Base-by-base conservation (phyloP, 2,888 invertebrate genomes). In the Chrysolina americana region DNA sequence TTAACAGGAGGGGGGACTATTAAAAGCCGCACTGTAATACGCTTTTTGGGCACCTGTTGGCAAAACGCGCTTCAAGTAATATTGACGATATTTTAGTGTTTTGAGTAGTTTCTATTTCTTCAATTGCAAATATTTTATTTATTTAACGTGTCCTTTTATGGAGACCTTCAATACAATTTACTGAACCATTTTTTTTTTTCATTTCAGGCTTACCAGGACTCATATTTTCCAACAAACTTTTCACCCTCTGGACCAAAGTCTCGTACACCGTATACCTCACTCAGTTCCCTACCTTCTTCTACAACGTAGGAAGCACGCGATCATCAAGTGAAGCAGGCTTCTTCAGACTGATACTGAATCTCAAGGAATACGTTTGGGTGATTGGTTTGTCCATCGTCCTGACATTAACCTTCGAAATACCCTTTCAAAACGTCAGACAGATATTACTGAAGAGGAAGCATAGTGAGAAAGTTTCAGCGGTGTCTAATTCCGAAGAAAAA, bases 211-310 rank as follows among this genome's bases (percentile, higher is more conserved):
- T 88, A 79, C 75, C 92, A 3, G 91, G 90, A 15, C 85, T 86
- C 75, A 76, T 92, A 53, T 89, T 92, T 65, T 89, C 91, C 10
- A 91, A 91, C 90, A 90, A 88, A 80, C 90, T 91, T 63, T 93
- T 93, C 83, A 88, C 91, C 79, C 87, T 93, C 10, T 91, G 91
- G 81, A 93, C 93, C 11, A 91, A 92, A 83, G 88, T 93, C n/a
- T 93, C 93, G 47, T 94, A 94, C 83, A 91, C 92, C 44, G 89
- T 93, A 68, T 94, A 94, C 83, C 87, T 94, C 75, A 92, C 92
- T 36, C 93, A 94, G 84, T 93, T 93, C 81, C 93, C 93, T 5
- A 90, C 93, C 71, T 93, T 92, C 84, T 93, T 94, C 86, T 94
- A 89, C 82, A 93, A 93, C 81, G 92, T 93, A 44, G 93, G 93